Evolutionary conservation across 1,140 invertebrate species (phyloP).

Genomic region (Prorops nasuta): DNA sequence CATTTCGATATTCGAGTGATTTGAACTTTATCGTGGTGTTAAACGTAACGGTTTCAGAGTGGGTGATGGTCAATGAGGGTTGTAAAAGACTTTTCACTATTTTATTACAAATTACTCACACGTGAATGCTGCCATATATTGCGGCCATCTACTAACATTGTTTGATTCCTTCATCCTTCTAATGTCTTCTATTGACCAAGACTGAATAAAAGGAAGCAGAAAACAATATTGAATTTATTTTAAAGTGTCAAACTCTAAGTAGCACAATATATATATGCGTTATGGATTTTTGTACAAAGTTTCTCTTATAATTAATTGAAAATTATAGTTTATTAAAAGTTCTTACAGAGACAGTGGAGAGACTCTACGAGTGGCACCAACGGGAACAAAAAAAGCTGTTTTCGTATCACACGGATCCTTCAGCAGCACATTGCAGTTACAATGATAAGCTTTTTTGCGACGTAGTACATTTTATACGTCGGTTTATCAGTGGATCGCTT

Average conservation of each 20-base stretch:
- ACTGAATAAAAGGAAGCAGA: conserved; percentile 11
- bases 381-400: not conserved
- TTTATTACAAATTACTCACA: too few species aligned
- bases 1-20: too few species aligned
- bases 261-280: too few species aligned
- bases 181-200: conserved; percentile 30
- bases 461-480: conserved; percentile 35
- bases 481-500: conserved; percentile 37
- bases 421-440: conserved; percentile 19
- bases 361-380: conserved; percentile 20
- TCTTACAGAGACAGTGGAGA: conserved; percentile 34
- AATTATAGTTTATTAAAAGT: too few species aligned
- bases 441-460: conserved; percentile 20
- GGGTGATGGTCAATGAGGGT: too few species aligned
- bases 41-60: too few species aligned
- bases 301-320: too few species aligned
- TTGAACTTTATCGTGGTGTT: too few species aligned
- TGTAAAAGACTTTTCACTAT: too few species aligned
- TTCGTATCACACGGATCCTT: conserved; percentile 7
- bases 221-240: too few species aligned
- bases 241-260: too few species aligned
- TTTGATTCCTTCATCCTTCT: conserved; percentile 36
- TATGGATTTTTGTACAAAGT: too few species aligned
- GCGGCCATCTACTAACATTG: conserved; percentile 39
- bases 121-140: conserved; percentile 46